Conservation (phyloP, 2,797 vertebrate species). For the Menidia menidia region DNA sequence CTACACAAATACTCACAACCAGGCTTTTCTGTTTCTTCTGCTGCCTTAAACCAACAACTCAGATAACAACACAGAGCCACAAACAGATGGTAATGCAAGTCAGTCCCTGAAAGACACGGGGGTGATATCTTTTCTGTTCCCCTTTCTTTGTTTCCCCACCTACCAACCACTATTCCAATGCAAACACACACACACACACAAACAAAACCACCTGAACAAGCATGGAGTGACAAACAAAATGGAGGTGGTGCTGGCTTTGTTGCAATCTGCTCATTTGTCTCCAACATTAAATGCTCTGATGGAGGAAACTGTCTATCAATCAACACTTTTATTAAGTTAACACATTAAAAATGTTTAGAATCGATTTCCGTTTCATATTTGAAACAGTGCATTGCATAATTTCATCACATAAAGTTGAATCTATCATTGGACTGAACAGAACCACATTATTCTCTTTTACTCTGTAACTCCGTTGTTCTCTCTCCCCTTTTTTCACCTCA, state of each 20-base stretch:
- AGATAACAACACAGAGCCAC: slow-evolving; percentile 19
- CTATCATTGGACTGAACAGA: no score
- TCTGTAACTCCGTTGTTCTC: background rate
- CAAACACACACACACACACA: slow-evolving; percentile 13
- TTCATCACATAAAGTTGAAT: no score
- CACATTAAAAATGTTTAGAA: no score
- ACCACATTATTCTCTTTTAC: no score
- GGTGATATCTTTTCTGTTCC: slow-evolving; percentile 2
- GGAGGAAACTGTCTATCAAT: no score
- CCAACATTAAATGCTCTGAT: no score
- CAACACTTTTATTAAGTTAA: no score
- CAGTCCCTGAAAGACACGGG: background rate
- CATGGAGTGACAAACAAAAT: slow-evolving; percentile 21
- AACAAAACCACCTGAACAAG: slow-evolving; percentile 17
- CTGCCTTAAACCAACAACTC: slow-evolving; percentile 42
- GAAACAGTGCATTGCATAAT: no score
- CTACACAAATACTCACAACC: slow-evolving; percentile 31
- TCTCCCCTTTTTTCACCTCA: slow-evolving; percentile 26
- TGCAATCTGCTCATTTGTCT: no score
- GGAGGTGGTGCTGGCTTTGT: no score
- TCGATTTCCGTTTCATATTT: no score
- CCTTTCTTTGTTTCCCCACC: background rate
- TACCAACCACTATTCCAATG: background rate
- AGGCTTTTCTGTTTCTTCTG: slow-evolving; percentile 15
- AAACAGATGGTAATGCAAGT: slow-evolving; percentile 18